These are phyloP conservation scores for Cyclophora punctaria DNA, from an alignment of 2,888 invertebrate species.

Conservation along the genomic window DNA sequence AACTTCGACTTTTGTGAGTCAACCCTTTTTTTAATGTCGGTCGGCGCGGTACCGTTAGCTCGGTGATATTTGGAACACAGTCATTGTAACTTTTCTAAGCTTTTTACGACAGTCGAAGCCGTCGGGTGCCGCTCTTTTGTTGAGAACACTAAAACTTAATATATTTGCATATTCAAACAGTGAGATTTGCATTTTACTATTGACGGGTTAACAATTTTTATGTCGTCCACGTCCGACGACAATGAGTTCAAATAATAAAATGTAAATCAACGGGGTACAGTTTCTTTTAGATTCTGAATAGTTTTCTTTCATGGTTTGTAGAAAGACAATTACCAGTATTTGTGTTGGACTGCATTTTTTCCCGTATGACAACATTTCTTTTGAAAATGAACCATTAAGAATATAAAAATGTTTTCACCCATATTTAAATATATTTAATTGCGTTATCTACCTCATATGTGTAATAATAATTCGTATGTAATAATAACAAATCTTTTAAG, in stretches of 20 bases:
- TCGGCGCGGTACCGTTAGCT: constrained; percentile 45
- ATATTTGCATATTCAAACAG: constrained; percentile 65
- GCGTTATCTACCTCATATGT: too few species aligned
- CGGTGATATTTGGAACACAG: constrained; percentile 54
- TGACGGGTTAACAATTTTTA: constrained; percentile 45
- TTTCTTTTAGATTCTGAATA: constrained; percentile 28
- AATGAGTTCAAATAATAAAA: constrained; percentile 57
- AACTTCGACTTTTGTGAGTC: constrained; percentile 25
- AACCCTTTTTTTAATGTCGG: constrained; percentile 55
- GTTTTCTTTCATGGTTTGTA: background rate
- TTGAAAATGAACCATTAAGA: too few species aligned
- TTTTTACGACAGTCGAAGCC: constrained; percentile 52
- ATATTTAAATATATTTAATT: too few species aligned
- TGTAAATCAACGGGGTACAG: constrained; percentile 45
- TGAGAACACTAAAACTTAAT: constrained; percentile 31
- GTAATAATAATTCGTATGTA: too few species aligned
- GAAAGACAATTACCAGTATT: background rate
- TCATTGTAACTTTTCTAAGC: constrained; percentile 51
- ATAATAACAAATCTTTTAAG: too few species aligned
- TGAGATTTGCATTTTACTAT: constrained; percentile 59
- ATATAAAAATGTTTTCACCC: too few species aligned
- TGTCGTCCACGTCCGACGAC: constrained; percentile 35
- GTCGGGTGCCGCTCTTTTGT: constrained; percentile 49
- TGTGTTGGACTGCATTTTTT: too few species aligned
- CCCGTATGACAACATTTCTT: too few species aligned